phyloP scores from a whole-genome alignment of 2,888 invertebrate genomes.

The Nycteola revayana region DNA sequence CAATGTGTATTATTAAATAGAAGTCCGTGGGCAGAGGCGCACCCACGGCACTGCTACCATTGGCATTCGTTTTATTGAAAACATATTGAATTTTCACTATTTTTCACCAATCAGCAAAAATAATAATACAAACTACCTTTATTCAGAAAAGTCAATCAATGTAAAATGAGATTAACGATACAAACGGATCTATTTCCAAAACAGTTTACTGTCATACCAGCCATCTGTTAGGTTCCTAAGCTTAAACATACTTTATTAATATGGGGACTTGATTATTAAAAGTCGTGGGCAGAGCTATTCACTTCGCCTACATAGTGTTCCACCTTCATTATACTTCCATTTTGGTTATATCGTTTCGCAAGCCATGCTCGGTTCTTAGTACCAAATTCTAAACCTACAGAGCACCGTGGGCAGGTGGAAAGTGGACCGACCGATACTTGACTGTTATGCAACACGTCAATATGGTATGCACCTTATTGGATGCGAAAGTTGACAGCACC shows the following conservation, averaged over 20 bases:
- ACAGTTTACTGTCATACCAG: neutral
- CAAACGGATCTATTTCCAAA: too few species aligned
- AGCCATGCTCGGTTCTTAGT: conserved; percentile 49
- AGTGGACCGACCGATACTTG: conserved; percentile 56
- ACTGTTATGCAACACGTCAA: conserved; percentile 65
- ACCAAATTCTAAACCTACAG: conserved; percentile 73
- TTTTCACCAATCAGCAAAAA: too few species aligned
- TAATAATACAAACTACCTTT: too few species aligned
- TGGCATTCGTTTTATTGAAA: too few species aligned
- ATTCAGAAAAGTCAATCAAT: too few species aligned
- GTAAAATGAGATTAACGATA: too few species aligned
- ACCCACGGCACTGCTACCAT: conserved; percentile 50
- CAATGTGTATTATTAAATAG: conserved; percentile 38
- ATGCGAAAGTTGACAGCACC: conserved; percentile 55
- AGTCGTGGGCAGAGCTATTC: conserved; percentile 49
- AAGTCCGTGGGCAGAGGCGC: conserved; percentile 48
- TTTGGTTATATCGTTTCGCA: conserved; percentile 60
- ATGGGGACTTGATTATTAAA: conserved; percentile 45
- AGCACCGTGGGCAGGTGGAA: conserved; percentile 73
- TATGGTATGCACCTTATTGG: conserved; percentile 63
- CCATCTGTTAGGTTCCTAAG: neutral
- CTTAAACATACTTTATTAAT: conserved; percentile 17
- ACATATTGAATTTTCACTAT: too few species aligned
- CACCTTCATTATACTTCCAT: conserved; percentile 40
- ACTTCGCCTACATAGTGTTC: conserved; percentile 54